A percentile compares a stretch with the other conserved stretches of the same genome.
Evolutionary conservation across 2,888 invertebrate species (phyloP).

Genomic region (Brachypalpus laphriformis): DNA sequence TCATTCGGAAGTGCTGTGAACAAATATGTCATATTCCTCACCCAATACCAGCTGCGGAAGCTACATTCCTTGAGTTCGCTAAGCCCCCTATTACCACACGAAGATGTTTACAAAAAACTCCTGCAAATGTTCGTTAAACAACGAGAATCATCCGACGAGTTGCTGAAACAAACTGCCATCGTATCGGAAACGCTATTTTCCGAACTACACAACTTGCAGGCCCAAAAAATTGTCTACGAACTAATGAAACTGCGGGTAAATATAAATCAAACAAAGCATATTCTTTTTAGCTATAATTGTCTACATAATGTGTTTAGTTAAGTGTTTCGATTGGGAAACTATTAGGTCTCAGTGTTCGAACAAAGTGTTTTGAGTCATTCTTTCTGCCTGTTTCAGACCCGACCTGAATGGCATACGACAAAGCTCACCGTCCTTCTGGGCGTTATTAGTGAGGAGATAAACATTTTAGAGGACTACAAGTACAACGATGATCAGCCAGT

Average conservation of each 20-base stretch:
- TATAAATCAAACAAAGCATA: neutral
- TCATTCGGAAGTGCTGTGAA: conserved; percentile 29
- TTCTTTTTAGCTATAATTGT: no score
- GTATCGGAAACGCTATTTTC: conserved; percentile 51
- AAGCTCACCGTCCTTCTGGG: conserved; percentile 79
- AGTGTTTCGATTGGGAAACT: no score
- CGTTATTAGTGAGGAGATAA: conserved; percentile 79
- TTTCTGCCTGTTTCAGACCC: conserved; percentile 75
- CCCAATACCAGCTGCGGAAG: conserved; percentile 50
- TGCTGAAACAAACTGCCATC: conserved; percentile 30
- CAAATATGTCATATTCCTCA: conserved; percentile 37
- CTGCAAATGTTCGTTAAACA: conserved; percentile 47
- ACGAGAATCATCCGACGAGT: conserved; percentile 51
- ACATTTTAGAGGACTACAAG: conserved; percentile 80
- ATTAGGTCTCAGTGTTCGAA: no score
- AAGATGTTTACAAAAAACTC: conserved; percentile 22
- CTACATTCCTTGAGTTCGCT: conserved; percentile 19
- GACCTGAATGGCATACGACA: conserved; percentile 80
- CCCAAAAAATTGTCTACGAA: conserved; percentile 43
- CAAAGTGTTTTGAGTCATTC: neutral
- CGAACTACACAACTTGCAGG: conserved; percentile 1
- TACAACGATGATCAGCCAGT: conserved; percentile 80
- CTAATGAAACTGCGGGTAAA: conserved; percentile 38
- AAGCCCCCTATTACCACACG: neutral
- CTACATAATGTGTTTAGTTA: no score